Percentiles rank a stretch among this genome's conserved stretches.
phyloP scores from a whole-genome alignment of 2,888 invertebrate species.

The Nephrotoma guestfalica region DNA sequence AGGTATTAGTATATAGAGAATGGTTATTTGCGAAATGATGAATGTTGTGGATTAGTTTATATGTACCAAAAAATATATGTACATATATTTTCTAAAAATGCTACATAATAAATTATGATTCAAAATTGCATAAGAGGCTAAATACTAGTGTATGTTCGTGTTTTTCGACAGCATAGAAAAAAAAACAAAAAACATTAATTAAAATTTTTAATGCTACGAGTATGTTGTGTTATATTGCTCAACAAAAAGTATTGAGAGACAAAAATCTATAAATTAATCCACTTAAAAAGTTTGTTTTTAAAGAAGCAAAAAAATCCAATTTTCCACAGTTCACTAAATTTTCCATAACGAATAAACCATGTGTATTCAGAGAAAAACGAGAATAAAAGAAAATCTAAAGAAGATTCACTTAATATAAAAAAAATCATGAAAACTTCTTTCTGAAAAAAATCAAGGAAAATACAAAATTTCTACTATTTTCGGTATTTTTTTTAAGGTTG shows the following conservation, averaged over 20 bases:
- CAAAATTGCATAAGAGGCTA: neutral
- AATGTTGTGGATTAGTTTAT: neutral
- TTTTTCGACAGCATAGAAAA: neutral
- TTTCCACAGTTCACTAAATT: constrained; percentile 14
- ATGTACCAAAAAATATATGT: neutral
- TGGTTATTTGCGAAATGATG: neutral
- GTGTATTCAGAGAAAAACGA: neutral
- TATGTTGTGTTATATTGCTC: neutral
- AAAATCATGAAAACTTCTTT: neutral
- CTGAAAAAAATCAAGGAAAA: neutral
- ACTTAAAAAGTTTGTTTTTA: neutral
- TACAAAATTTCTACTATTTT: neutral
- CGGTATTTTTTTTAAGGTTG: neutral
- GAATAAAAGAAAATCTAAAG: neutral
- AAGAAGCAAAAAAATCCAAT: constrained; percentile 9
- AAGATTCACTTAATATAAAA: neutral
- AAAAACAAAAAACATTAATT: neutral
- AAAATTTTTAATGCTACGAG: neutral
- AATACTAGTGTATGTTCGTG: neutral
- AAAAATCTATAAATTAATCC: neutral
- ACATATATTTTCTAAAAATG: neutral
- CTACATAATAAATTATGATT: neutral
- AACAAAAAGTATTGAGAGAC: neutral
- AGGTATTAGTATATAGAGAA: neutral
- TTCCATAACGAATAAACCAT: constrained; percentile 11